Evolutionary conservation across 2,888 invertebrate genomes (phyloP).

Genomic region (Rhogogaster chlorosoma): DNA sequence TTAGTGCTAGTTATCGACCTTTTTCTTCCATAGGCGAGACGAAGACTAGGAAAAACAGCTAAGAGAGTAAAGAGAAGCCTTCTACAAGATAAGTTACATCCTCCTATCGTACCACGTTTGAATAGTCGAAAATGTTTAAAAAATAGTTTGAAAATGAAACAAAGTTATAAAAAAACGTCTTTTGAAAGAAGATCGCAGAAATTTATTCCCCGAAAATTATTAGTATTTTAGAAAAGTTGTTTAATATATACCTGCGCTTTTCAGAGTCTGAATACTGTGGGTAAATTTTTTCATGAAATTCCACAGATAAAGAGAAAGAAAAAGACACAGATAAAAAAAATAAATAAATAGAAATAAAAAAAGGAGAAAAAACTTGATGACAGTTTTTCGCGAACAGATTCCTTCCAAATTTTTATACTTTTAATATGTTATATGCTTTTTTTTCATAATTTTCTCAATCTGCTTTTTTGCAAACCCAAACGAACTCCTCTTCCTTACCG

Average conservation of each 20-base stretch:
- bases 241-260: not conserved
- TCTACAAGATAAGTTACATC: not conserved
- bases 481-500: too few relatives aligned
- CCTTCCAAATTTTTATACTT: too few relatives aligned
- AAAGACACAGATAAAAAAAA: not conserved
- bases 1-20: constrained; percentile 12
- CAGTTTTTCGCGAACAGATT: too few relatives aligned
- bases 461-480: too few relatives aligned
- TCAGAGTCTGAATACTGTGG: not conserved
- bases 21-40: not conserved
- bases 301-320: not conserved
- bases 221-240: not conserved
- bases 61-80: not conserved
- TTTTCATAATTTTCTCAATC: too few relatives aligned
- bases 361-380: not conserved
- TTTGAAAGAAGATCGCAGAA: not conserved
- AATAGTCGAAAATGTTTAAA: not conserved
- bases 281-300: not conserved
- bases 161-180: not conserved
- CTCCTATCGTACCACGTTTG: not conserved
- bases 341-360: not conserved
- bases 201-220: not conserved
- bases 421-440: too few relatives aligned
- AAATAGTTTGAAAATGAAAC: not conserved
- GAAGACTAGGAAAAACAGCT: not conserved